Conservation (phyloP, 2,888 invertebrate genomes). For the Trypoxylon attenuatum region DNA sequence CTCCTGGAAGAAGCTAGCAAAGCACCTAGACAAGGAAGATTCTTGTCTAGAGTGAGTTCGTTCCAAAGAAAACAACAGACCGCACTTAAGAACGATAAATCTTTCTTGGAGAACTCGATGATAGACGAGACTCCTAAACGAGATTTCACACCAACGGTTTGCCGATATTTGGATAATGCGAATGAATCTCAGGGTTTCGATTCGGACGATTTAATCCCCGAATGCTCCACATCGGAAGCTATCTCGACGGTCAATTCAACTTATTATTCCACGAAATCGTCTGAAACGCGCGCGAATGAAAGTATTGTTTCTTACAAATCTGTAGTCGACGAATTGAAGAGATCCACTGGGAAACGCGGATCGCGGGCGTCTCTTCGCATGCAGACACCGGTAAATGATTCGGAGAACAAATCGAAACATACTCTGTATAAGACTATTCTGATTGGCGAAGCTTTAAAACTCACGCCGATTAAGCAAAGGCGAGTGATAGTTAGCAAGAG, state of each 20-base stretch:
- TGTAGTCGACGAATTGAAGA: slow-evolving; percentile 27
- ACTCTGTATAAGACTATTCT: slow-evolving; percentile 16
- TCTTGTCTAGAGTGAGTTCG: slow-evolving; percentile 45
- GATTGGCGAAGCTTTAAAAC: slow-evolving; percentile 37
- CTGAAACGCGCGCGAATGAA: not conserved
- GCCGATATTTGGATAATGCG: not conserved
- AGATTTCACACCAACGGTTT: not conserved
- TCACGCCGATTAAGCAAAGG: slow-evolving; percentile 51
- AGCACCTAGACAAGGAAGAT: slow-evolving; percentile 45
- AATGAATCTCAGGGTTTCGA: not conserved
- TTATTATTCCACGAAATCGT: not conserved
- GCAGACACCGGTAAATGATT: not conserved
- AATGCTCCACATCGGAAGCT: not conserved
- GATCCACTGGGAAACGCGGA: not conserved
- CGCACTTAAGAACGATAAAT: slow-evolving; percentile 8
- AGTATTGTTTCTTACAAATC: slow-evolving; percentile 1
- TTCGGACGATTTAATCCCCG: not conserved
- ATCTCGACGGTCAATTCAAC: not conserved
- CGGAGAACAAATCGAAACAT: not conserved
- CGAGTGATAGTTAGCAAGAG: slow-evolving; percentile 51
- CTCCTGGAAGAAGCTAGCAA: slow-evolving; percentile 47
- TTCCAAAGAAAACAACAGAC: slow-evolving; percentile 20
- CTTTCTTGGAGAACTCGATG: slow-evolving; percentile 7
- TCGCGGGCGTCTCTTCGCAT: not conserved
- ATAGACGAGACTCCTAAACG: slow-evolving; percentile 45